Evolutionary conservation across 1,140 invertebrate species (phyloP).

Genomic region (Drosophila persimilis): DNA sequence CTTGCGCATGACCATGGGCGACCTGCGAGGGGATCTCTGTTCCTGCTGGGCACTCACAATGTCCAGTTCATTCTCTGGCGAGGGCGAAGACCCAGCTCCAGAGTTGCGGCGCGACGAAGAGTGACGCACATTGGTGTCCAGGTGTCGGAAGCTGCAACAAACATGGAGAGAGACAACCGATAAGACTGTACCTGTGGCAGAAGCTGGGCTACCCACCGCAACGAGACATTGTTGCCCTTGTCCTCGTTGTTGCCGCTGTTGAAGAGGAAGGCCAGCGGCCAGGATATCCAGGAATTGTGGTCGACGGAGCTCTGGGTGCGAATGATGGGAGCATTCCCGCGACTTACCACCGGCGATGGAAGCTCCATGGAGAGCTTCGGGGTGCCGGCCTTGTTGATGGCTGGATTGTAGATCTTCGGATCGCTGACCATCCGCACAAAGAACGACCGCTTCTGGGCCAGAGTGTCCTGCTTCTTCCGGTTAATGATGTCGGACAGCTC

Average conservation of each 20-base stretch:
- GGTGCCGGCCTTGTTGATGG: constrained; percentile 89
- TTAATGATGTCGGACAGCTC: constrained; percentile 87
- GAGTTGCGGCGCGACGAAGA: constrained; percentile 80
- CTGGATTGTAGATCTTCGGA: constrained; percentile 97
- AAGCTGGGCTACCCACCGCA: constrained; percentile 86
- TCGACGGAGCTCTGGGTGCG: constrained; percentile 83
- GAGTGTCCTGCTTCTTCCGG: constrained; percentile 87
- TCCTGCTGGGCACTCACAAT: constrained; percentile 52
- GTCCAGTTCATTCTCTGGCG: constrained; percentile 85
- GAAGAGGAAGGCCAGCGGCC: constrained; percentile 94
- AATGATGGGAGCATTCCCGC: constrained; percentile 83
- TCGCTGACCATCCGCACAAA: constrained; percentile 98
- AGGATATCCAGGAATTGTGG: constrained; percentile 92
- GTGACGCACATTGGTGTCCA: constrained; percentile 89
- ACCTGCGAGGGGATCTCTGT: constrained; percentile 81
- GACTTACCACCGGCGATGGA: constrained; percentile 83
- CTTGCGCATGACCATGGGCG: constrained; percentile 80
- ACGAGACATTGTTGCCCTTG: constrained; percentile 88
- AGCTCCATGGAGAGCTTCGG: constrained; percentile 83
- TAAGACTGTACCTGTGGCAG: background rate
- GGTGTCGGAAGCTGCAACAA: constrained; percentile 88
- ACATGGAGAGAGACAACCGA: background rate
- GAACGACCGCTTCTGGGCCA: constrained; percentile 95
- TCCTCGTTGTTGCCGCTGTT: constrained; percentile 86
- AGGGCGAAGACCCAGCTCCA: constrained; percentile 85